phyloP scores from a whole-genome alignment of 2,113 vertebrate genomes.

The Zapornia atra region DNA sequence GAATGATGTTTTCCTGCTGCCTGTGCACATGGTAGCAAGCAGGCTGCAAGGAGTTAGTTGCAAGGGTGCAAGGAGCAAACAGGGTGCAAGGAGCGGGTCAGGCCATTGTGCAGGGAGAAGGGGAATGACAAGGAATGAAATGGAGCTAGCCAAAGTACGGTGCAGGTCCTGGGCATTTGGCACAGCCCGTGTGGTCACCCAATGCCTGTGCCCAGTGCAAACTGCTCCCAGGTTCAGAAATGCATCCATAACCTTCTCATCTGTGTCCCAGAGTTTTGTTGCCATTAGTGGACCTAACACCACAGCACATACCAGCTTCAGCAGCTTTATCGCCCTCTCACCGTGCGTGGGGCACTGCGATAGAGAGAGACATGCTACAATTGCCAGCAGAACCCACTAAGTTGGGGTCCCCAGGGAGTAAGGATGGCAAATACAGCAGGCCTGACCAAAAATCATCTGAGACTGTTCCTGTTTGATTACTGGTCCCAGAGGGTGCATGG shows the following conservation, averaged over 20 bases:
- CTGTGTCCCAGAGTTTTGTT: background rate
- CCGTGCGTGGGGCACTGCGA: background rate
- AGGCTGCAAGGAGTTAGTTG: background rate
- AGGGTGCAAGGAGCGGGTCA: background rate
- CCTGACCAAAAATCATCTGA: background rate
- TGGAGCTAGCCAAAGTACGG: background rate
- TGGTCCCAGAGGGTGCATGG: background rate
- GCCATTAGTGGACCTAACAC: background rate
- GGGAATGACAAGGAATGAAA: accelerated
- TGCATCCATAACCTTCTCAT: background rate
- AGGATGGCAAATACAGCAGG: background rate
- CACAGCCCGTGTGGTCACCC: background rate
- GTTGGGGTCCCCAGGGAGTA: background rate
- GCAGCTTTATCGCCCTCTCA: background rate
- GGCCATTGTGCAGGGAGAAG: background rate
- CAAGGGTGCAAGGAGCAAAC: background rate
- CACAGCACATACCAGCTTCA: background rate
- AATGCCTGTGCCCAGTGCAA: background rate
- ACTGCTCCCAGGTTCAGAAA: background rate
- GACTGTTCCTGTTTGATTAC: background rate
- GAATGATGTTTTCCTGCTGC: background rate
- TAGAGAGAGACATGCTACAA: accelerated
- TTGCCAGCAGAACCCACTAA: background rate
- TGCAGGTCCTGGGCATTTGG: background rate
- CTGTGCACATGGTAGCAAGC: background rate